Evolutionary conservation across 1,140 invertebrate genomes (phyloP).

Genomic region (Dendrolimus punctatus): DNA sequence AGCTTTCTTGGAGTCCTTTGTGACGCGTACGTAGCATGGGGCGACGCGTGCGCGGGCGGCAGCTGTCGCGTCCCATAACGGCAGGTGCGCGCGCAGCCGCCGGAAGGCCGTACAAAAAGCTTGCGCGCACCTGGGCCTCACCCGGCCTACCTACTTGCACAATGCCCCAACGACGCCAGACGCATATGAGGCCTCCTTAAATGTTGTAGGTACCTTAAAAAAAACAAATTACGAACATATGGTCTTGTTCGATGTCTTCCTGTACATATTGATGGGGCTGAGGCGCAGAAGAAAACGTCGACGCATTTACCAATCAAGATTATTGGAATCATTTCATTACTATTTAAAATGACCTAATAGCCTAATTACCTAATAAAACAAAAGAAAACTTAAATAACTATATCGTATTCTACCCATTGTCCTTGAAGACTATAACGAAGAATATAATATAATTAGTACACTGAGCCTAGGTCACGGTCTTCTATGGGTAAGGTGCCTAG

Average conservation of each 20-base stretch:
- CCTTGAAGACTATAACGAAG: too few relatives aligned
- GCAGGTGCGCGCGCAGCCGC: conserved; percentile 61
- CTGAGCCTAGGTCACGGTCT: too few relatives aligned
- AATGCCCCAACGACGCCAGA: conserved; percentile 26
- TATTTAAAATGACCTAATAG: too few relatives aligned
- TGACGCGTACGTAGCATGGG: conserved; percentile 12
- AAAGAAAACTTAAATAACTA: too few relatives aligned
- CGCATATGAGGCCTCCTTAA: conserved; percentile 18
- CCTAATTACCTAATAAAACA: too few relatives aligned
- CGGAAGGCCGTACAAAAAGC: conserved; percentile 63
- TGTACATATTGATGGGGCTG: conserved; percentile 1
- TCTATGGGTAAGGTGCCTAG: too few relatives aligned
- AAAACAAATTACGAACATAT: conserved; percentile 46
- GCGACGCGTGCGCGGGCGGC: conserved; percentile 37
- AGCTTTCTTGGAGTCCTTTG: conserved; percentile 8
- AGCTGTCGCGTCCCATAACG: conserved; percentile 24
- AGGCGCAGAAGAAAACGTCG: too few relatives aligned
- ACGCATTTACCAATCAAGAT: too few relatives aligned
- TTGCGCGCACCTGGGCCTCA: conserved; percentile 50
- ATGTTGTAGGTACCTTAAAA: conserved; percentile 16
- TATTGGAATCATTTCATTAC: too few relatives aligned
- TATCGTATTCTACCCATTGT: too few relatives aligned
- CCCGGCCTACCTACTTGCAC: conserved; percentile 47
- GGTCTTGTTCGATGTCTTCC: conserved; percentile 13
- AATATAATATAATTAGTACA: too few relatives aligned